phyloP scores from a whole-genome alignment of 2,797 vertebrate genomes.

The Chelonia mydas region DNA sequence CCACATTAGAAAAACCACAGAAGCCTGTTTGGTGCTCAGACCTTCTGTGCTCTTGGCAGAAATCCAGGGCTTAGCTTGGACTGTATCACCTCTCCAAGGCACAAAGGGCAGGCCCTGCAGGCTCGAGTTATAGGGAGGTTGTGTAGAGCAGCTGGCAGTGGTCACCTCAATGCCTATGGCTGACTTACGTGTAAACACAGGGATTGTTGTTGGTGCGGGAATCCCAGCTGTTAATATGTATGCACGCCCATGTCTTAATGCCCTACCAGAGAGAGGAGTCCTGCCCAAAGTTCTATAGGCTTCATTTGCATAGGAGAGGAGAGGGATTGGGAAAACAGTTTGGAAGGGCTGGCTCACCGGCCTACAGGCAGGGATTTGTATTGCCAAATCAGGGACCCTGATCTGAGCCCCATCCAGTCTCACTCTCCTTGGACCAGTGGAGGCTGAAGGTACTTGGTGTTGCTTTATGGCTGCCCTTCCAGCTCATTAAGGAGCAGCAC shows the following conservation, averaged over 20 bases:
- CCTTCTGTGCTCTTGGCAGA: constrained; percentile 56
- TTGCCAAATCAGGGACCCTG: too few species aligned
- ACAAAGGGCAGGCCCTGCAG: neutral
- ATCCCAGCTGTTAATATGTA: neutral
- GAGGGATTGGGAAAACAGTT: neutral
- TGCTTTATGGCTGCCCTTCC: neutral
- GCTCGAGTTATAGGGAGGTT: neutral
- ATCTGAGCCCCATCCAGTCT: neutral
- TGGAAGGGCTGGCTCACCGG: neutral
- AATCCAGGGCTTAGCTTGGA: constrained; percentile 16
- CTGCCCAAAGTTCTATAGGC: neutral
- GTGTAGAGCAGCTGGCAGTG: neutral
- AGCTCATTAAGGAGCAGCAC: neutral
- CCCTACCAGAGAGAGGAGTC: neutral
- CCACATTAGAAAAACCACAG: constrained; percentile 68
- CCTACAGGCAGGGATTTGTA: neutral
- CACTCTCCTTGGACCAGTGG: neutral
- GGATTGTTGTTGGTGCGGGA: neutral
- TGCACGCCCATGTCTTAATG: neutral
- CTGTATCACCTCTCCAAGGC: neutral
- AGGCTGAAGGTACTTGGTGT: neutral
- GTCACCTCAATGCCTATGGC: neutral
- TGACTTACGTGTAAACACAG: neutral
- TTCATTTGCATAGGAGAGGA: neutral
- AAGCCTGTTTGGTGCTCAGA: constrained; percentile 63